Percentiles rank a stretch among this genome's conserved stretches.
Evolutionary conservation across 2,113 vertebrate genomes (phyloP).

Genomic region (Rhea pennata): DNA sequence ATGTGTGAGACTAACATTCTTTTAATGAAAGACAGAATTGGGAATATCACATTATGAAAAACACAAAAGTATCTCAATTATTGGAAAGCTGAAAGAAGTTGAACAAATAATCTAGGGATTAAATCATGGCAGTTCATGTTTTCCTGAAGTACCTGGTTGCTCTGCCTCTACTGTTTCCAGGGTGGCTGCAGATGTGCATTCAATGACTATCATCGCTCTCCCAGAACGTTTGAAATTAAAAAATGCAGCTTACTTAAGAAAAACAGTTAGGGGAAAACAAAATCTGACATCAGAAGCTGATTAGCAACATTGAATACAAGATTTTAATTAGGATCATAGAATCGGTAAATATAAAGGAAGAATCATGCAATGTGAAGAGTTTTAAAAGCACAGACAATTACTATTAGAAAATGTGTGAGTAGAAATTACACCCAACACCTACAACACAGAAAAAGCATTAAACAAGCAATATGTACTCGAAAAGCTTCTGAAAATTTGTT

Average conservation of each 20-base stretch:
- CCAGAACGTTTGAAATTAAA: no score
- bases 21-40: background rate
- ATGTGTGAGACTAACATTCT: background rate
- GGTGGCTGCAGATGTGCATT: background rate
- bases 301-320: no score
- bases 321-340: no score
- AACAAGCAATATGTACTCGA: background rate
- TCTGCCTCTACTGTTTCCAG: background rate
- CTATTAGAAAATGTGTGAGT: no score
- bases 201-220: background rate
- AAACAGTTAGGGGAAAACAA: no score
- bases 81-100: background rate
- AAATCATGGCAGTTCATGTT: background rate
- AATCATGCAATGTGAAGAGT: no score
- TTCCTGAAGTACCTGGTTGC: background rate
- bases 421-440: background rate
- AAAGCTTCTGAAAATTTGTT: background rate
- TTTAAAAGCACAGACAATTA: no score
- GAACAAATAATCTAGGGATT: background rate
- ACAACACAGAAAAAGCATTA: background rate
- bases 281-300: no score
- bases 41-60: background rate
- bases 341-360: no score
- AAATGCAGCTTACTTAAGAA: no score
- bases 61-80: background rate